Conservation (phyloP, 2,888 invertebrate species). For the Lypha dubia region DNA sequence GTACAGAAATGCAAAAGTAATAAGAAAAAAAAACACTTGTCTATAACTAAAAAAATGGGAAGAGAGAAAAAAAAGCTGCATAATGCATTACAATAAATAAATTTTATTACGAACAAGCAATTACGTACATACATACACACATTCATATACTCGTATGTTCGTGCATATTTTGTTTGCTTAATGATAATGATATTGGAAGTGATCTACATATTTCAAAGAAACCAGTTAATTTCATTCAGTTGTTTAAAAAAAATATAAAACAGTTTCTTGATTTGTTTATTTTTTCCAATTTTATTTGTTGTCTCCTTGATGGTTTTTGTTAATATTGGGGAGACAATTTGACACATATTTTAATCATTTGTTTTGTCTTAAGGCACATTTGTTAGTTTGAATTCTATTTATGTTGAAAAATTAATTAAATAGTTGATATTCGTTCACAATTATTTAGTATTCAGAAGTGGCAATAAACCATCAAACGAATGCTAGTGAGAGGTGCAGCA, state of each 20-base stretch:
- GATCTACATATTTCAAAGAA: slow-evolving; percentile 32
- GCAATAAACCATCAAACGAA: no score
- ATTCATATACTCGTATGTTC: no score
- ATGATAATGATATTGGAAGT: slow-evolving; percentile 65
- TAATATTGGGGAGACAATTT: slow-evolving; percentile 35
- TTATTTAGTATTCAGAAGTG: no score
- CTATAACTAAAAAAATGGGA: slow-evolving; percentile 8
- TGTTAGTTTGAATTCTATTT: background rate
- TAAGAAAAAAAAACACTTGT: slow-evolving; percentile 43
- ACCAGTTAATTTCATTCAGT: slow-evolving; percentile 42
- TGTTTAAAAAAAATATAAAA: background rate
- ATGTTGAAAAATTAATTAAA: no score
- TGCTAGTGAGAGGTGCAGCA: no score
- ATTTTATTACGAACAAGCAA: background rate
- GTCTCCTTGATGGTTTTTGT: slow-evolving; percentile 33
- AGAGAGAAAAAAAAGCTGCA: slow-evolving; percentile 3
- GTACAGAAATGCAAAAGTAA: slow-evolving; percentile 33
- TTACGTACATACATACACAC: no score
- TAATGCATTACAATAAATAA: slow-evolving; percentile 14
- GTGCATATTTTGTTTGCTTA: slow-evolving; percentile 23
- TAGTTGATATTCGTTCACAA: no score
- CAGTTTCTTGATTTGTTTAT: background rate
- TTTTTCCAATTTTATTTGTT: slow-evolving; percentile 41
- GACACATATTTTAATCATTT: slow-evolving; percentile 32
- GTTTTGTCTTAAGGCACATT: slow-evolving; percentile 40